Evolutionary conservation across 1,140 invertebrate species (phyloP), one percentile per base, ranked within the genome.

Genomic region (Chironomus tepperi): DNA sequence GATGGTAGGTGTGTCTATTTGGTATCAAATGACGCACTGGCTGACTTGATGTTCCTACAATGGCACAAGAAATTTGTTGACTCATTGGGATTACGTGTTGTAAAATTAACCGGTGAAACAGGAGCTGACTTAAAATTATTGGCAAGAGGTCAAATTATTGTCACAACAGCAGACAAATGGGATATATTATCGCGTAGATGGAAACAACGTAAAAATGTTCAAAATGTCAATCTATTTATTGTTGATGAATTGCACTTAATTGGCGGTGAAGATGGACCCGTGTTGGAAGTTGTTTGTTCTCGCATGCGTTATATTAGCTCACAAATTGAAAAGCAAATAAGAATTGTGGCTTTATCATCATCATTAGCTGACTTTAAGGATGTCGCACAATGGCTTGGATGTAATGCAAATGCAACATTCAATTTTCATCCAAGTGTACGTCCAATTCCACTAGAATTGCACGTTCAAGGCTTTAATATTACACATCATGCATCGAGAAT

Each of bases 381-480:
- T 84, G 89, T 98, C 10, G 91, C 95, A 0, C 93, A 97, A 79
- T 99, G 98, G 98, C 84, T 99, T 1, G 98, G 97, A 16, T 98
- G 95, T 79, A 92, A 90, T 77, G 89, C 94, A 5, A 95, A 95
- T 76, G 89, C 90, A 42, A 96, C 95, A 0, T 99, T 99, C 82
- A 99, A 99, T 85, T 99, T 99, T 82, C 96, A 98, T 82, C 98
- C 98, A 0, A 98, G 95, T 80, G 97, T 99, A 8, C 85, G 98
- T 18, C 98, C 98, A 8, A 86, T 99, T 42, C 95, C 96, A 0
- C 82, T 99, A 7, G 97, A 99, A 82, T 84, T 99, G 24, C 95
- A 98, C 79, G 96, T 99, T 73, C 93, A 95, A 86, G 96, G 97
- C 10, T 96, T 98, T 81, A 99, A 99, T 84, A 94, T 99, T 12